These are phyloP conservation scores for Gallinago jamesoni DNA, from an alignment of 2,113 vertebrate genomes.

Conservation along the genomic window DNA sequence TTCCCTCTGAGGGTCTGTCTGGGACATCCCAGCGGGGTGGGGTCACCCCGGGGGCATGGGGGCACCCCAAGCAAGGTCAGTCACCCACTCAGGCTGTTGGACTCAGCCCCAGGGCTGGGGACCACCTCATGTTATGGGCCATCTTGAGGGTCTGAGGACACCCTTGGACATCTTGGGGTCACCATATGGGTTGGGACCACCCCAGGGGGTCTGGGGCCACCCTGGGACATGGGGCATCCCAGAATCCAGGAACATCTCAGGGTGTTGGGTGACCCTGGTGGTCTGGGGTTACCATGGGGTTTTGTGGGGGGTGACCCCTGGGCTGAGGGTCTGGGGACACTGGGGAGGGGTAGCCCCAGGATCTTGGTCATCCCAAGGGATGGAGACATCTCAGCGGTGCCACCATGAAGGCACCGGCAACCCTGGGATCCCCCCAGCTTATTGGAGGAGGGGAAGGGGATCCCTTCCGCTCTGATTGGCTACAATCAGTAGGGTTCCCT, in stretches of 20 bases:
- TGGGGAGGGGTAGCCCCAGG: background rate
- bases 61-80: background rate
- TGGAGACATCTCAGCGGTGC: fast-evolving
- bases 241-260: background rate
- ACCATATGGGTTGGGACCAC: background rate
- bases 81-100: background rate
- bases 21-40: no score
- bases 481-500: background rate
- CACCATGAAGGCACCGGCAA: background rate
- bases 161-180: background rate
- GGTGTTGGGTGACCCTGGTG: background rate
- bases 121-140: no score
- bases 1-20: background rate
- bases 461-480: background rate
- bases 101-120: background rate
- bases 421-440: background rate
- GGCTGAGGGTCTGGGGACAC: background rate
- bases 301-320: background rate
- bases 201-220: background rate
- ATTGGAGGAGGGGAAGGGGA: background rate
- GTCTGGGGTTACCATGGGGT: no score
- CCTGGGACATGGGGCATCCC: no score
- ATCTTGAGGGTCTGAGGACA: background rate
- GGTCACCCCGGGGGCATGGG: no score
- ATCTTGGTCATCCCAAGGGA: background rate